Base-by-base conservation (phyloP, 2,888 invertebrate species). In the Hypolimnas misippus region DNA sequence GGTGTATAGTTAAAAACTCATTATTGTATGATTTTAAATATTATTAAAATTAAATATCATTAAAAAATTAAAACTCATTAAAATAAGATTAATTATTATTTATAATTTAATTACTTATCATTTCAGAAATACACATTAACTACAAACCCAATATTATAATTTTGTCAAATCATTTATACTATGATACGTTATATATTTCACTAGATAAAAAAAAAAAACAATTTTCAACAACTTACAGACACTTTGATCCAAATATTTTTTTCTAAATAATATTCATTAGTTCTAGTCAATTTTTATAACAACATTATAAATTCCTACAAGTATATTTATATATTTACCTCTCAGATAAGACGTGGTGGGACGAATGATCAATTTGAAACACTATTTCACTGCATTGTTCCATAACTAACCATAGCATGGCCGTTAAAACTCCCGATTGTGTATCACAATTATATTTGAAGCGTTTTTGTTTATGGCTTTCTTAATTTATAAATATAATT, bases 321-420 rank as follows among this genome's bases (percentile, higher is more conserved):
- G n/a, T n/a, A n/a, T 55, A 5, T 17, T 17, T 42, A 14, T 19
- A 44, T 12, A n/a, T 25, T 25, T 25, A 25, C 10, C 1, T n/a
- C 14, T 49, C 25, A 49, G 6, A 19, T 25, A 14, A n/a, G 49
- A 49, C 21, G 10, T 12, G n/a, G 21, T 4, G 6, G 19, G n/a
- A 8, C n/a, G 21, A 46, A 2, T 21, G 25, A 54, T 54, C 21
- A 49, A 44, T 49, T 58, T 12, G 38, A 25, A 14, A 29, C 33
- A 40, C 29, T 21, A 58, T 58, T 42, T 35, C 14, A 25, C 16
- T n/a, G 42, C 35, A 16, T 56, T 44, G 17, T n/a, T 16, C 17
- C 8, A 19, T 10, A 44, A 42, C 12, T 25, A 3, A 31, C 19
- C 17, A 8, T 42, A 17, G 31, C 49, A 19, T 16, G 14, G 0